Conservation (phyloP, 2,113 vertebrate species). For the Corvus moneduloides region DNA sequence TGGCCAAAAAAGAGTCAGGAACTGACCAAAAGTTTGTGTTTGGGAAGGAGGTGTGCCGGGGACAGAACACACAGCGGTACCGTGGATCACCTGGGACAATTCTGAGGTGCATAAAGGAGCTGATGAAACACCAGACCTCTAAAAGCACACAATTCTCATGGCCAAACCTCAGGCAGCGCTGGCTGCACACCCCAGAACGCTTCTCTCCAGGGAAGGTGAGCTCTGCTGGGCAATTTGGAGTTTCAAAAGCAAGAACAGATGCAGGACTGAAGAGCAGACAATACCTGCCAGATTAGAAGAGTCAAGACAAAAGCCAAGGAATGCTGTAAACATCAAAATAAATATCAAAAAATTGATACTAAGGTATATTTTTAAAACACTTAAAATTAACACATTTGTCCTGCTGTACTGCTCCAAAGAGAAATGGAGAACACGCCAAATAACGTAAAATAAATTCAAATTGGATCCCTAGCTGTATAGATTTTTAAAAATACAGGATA, state of each 20-base stretch:
- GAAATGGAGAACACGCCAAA: rapidly evolving
- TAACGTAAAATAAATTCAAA: not conserved
- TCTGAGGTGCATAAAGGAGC: not conserved
- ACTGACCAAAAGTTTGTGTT: not conserved
- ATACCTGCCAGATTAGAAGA: not conserved
- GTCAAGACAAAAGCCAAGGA: not conserved
- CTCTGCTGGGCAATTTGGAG: not conserved
- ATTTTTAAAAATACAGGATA: not conserved
- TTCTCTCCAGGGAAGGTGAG: not conserved
- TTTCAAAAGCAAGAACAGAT: not conserved
- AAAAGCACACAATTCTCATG: not conserved
- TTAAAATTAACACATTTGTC: not conserved
- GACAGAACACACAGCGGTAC: not conserved
- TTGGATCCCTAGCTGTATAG: rapidly evolving
- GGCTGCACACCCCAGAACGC: not conserved
- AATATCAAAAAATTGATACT: not conserved
- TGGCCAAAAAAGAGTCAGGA: slow-evolving; percentile 31
- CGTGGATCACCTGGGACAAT: not conserved
- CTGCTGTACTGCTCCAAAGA: not conserved
- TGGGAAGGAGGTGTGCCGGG: not conserved
- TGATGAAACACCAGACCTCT: not conserved
- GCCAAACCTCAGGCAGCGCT: not conserved
- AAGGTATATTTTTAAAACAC: not conserved
- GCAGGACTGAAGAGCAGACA: not conserved
- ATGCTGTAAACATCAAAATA: not conserved